These are phyloP conservation scores for Drosophila merina DNA, from an alignment of 2,888 invertebrate species.

Conservation along the genomic window DNA sequence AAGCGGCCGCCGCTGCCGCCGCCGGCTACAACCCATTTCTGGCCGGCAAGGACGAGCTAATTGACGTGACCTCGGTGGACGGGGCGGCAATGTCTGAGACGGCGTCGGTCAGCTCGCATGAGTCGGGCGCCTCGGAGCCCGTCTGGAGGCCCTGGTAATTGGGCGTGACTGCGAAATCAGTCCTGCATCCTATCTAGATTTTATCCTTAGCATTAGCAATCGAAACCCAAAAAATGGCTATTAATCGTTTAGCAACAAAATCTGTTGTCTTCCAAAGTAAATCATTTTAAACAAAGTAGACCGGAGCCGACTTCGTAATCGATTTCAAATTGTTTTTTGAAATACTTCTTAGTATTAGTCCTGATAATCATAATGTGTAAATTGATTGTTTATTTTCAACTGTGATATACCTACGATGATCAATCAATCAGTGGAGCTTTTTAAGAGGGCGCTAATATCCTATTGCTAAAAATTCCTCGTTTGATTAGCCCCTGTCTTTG, in stretches of 20 bases:
- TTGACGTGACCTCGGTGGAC: slow-evolving; percentile 80
- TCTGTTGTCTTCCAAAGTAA: slow-evolving; percentile 80
- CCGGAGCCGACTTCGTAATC: slow-evolving; percentile 17
- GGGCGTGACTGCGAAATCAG: slow-evolving; percentile 16
- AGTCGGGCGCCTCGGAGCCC: slow-evolving; percentile 74
- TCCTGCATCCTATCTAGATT: slow-evolving; percentile 47
- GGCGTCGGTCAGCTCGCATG: slow-evolving; percentile 74
- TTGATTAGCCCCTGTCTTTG: slow-evolving; percentile 29
- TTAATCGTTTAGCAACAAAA: slow-evolving; percentile 65
- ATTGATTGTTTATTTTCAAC: slow-evolving; percentile 64
- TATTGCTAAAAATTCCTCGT: slow-evolving; percentile 8
- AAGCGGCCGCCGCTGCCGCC: slow-evolving; percentile 59
- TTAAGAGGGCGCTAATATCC: slow-evolving; percentile 37
- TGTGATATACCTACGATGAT: slow-evolving; percentile 69
- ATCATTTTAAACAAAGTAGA: slow-evolving; percentile 34
- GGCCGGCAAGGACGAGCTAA: slow-evolving; percentile 72
- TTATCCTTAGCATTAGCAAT: slow-evolving; percentile 64
- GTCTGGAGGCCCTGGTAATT: slow-evolving; percentile 81
- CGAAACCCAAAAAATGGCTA: slow-evolving; percentile 61
- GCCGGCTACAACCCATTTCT: slow-evolving; percentile 65
- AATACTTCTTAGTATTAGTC: slow-evolving; percentile 53
- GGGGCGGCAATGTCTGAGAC: slow-evolving; percentile 71
- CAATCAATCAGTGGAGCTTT: slow-evolving; percentile 33
- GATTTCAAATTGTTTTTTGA: slow-evolving; percentile 57
- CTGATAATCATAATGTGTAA: slow-evolving; percentile 52